Conservation (phyloP, 1,140 invertebrate genomes). For the Brachionus plicatilis region DNA sequence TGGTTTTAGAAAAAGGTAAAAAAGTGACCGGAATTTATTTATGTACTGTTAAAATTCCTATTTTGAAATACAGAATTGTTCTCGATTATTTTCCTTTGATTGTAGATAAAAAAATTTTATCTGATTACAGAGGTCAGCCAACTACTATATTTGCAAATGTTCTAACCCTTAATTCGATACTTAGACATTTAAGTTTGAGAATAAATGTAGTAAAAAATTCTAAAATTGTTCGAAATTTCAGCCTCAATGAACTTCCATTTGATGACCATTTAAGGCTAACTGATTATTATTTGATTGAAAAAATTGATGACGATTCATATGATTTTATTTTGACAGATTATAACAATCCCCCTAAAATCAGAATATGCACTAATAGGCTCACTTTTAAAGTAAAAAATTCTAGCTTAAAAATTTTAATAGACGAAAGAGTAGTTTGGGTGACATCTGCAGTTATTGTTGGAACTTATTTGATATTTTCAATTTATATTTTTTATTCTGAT, state of each 20-base stretch:
- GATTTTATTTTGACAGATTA: not conserved
- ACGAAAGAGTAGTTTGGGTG: not conserved
- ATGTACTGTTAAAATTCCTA: not conserved
- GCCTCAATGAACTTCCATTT: not conserved
- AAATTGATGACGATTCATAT: not conserved
- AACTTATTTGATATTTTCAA: not conserved
- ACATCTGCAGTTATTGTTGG: not conserved
- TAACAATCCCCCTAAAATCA: not conserved
- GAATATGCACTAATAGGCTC: not conserved
- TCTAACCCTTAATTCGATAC: not conserved
- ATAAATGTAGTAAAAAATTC: not conserved
- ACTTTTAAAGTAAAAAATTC: not conserved
- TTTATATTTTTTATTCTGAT: not conserved
- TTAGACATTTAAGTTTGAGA: not conserved
- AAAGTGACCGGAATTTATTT: not conserved
- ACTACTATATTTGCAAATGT: not conserved
- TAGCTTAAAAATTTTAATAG: not conserved
- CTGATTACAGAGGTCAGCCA: not conserved
- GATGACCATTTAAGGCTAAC: not conserved
- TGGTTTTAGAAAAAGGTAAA: not conserved
- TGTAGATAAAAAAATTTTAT: not conserved
- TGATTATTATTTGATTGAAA: not conserved
- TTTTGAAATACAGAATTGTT: not conserved
- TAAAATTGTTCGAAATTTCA: not conserved
- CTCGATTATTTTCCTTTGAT: not conserved